Percentiles rank a stretch among this genome's conserved stretches.
phyloP scores from a whole-genome alignment of 2,888 invertebrate genomes.

The Cylindroiulus punctatus region DNA sequence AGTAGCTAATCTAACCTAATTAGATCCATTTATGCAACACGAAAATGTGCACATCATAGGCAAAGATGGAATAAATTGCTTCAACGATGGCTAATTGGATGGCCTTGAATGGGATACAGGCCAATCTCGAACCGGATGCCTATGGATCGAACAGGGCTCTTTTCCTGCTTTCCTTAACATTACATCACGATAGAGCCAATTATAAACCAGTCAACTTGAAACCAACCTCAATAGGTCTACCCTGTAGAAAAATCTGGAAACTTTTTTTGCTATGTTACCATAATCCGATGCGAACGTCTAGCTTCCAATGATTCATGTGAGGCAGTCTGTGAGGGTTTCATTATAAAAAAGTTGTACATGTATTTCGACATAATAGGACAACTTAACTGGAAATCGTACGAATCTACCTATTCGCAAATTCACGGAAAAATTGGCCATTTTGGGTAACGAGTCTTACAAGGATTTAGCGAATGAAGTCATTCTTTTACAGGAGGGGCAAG shows the following conservation, averaged over 20 bases:
- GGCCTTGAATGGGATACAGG: background rate
- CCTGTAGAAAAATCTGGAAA: background rate
- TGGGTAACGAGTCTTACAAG: background rate
- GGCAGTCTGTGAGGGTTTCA: no score
- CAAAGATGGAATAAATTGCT: background rate
- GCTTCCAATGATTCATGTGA: background rate
- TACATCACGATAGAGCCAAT: slow-evolving; percentile 9
- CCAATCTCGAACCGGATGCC: background rate
- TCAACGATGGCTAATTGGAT: background rate
- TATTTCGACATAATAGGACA: background rate
- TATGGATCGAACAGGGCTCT: slow-evolving; percentile 15
- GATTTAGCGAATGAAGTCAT: background rate
- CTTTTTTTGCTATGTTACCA: background rate
- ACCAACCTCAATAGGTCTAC: background rate
- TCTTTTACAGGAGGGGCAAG: background rate
- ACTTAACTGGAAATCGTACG: background rate
- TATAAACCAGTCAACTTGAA: background rate
- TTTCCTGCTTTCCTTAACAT: slow-evolving; percentile 2
- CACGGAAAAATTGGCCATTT: background rate
- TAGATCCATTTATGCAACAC: background rate
- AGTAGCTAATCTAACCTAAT: background rate
- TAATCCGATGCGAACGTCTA: background rate
- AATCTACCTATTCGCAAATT: background rate
- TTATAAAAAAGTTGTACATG: background rate
- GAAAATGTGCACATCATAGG: background rate